Base-by-base conservation (phyloP, 2,797 vertebrate genomes). In the Uromys caudimaculatus region DNA sequence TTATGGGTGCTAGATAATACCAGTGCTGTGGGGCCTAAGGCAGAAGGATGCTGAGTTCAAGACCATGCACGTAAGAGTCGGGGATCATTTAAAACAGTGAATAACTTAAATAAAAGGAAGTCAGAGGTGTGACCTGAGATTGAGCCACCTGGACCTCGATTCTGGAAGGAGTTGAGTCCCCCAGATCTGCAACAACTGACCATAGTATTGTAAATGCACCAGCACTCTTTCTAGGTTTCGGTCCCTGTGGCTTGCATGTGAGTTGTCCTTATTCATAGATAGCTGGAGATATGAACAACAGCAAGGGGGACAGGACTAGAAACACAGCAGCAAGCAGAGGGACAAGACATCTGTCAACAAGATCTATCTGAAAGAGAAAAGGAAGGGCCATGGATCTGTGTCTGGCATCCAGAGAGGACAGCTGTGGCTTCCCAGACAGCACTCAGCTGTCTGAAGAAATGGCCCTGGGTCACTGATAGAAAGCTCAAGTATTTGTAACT, bases 171-270 rank as follows among this genome's bases (percentile, higher is more conserved):
- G 47, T 44, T 52, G 56, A 56, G 69, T 56, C 38, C 17, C 0
- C 14, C n/a, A 71, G 93, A 87, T 71, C 81, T 83, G 83, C 58
- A 91, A 60, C 52, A 64, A 82, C 89, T 83, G 85, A 91, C 91
- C 71, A 56, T 38, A 17, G 24, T 35, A 91, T 56, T 93, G 90
- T 92, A 78, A 95, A 83, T 3, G 52, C 89, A 54, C 79, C 94
- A 89, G 89, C 56, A 67, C 79, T 87, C 77, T 75, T 47, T 94
- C 90, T 81, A 64, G 87, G 77, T 60, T 90, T 89, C 44, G 54
- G 23, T 93, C 77, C 56, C 6, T 89, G 56, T 90, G 95, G 60
- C 90, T 50, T n/a, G 58, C n/a, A 13, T 12, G 7, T 32, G 79
- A 90, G 73, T 78, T 90, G 67, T 90, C 69, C 52, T 47, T 79